phyloP scores from a whole-genome alignment of 2,113 vertebrate species.

The Bubo bubo region DNA sequence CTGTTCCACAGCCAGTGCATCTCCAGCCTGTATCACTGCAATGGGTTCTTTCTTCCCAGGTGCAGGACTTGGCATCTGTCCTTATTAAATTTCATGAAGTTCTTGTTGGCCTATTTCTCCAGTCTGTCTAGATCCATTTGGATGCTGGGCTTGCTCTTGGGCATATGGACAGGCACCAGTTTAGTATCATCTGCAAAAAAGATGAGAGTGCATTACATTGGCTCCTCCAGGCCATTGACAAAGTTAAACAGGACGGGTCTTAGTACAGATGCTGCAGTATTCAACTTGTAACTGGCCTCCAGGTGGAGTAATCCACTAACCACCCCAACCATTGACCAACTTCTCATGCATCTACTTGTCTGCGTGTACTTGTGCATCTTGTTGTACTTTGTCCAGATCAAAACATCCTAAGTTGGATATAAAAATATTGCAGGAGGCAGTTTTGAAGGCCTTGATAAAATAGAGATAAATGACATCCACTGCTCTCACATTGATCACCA shows the following conservation, averaged over 20 bases:
- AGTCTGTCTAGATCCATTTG: background rate
- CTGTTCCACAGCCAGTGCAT: background rate
- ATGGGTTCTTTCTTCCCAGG: background rate
- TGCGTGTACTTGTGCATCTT: no score
- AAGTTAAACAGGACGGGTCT: background rate
- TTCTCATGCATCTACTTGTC: background rate
- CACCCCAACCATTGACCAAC: background rate
- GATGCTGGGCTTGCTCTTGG: background rate
- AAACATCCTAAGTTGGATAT: background rate
- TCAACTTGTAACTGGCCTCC: background rate
- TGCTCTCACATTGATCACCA: background rate
- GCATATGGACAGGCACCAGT: background rate
- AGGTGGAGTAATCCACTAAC: background rate
- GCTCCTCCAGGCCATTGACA: background rate
- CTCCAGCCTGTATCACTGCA: background rate
- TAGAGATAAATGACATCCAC: background rate
- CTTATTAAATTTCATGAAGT: background rate
- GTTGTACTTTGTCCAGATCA: background rate
- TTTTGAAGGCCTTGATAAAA: background rate
- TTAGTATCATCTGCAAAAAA: background rate
- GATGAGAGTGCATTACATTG: background rate
- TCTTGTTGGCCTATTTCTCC: background rate
- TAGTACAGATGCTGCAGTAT: background rate
- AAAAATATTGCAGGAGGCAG: background rate
- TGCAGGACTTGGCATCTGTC: background rate